phyloP scores from a whole-genome alignment of 2,888 invertebrate species.

The Zeuzera pyrina region DNA sequence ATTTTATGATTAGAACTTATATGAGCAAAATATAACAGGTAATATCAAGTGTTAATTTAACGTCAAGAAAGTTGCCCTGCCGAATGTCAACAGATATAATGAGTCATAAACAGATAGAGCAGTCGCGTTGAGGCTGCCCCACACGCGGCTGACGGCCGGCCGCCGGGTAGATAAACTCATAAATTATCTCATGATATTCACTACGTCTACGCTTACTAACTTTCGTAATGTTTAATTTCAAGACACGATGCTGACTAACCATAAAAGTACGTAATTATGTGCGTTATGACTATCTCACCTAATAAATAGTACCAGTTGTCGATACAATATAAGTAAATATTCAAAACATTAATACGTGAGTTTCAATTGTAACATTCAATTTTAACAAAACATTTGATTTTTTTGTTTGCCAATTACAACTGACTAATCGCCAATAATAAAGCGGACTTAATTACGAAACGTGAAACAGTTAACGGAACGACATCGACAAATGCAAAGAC shows the following conservation, averaged over 20 bases:
- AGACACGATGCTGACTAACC: conserved; percentile 35
- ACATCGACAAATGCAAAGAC: conserved; percentile 39
- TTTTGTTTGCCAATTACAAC: conserved; percentile 32
- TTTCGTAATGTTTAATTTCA: conserved; percentile 41
- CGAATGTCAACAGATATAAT: conserved; percentile 26
- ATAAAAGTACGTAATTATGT: conserved; percentile 57
- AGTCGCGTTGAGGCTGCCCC: conserved; percentile 15
- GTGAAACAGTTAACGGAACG: conserved; percentile 34
- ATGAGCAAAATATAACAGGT: conserved; percentile 9
- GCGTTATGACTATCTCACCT: conserved; percentile 38
- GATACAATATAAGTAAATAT: too few species aligned
- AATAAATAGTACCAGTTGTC: too few species aligned
- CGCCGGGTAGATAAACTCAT: conserved; percentile 27
- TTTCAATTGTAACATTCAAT: background rate
- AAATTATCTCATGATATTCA: conserved; percentile 28
- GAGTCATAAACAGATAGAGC: conserved; percentile 30
- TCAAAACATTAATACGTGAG: too few species aligned
- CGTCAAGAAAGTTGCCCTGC: conserved; percentile 30
- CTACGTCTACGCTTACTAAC: conserved; percentile 30
- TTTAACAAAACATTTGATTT: conserved; percentile 9
- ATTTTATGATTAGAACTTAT: conserved; percentile 7
- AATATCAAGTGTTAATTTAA: conserved; percentile 42
- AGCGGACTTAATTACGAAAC: conserved; percentile 34
- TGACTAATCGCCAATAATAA: conserved; percentile 35
- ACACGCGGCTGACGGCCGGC: conserved; percentile 20